Base-by-base conservation (phyloP, 2,113 vertebrate genomes). In the Seriola quinqueradiata region DNA sequence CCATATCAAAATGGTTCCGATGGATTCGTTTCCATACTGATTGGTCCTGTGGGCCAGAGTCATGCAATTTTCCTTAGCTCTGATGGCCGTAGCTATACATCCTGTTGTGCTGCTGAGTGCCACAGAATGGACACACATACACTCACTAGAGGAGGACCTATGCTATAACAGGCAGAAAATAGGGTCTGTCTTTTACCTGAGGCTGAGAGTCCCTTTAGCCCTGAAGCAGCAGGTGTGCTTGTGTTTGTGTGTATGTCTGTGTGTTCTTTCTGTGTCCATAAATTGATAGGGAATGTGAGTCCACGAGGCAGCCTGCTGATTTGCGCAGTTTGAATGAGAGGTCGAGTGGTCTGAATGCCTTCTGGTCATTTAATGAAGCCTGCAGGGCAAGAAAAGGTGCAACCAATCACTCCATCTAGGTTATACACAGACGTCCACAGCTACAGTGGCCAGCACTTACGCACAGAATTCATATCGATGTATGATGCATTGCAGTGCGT, bases 131-230 rank as follows among this genome's bases (percentile, higher is more conserved):
- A 70, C 83, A 70, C 66, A 76, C 38, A 70, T 54, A 75, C 77
- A 70, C 65, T 64, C 67, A 46, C 25, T 25, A 61, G 3, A 67
- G 58, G 68, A 50, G 38, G 44, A 73, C 68, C 68, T 34, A 36
- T 54, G 70, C 68, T 8, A 5, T 92, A 93, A 93, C 90, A 93
- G 89, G 92, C 93, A 90, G 89, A 92, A 92, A 94, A 94, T 94
- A 91, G 84, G 87, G 61, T 92, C 91, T 84, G 81, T 90, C 70
- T 89, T 48, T 86, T 68, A 91, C 80, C 77, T 72, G 34, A 66
- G 77, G 70, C 57, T 70, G 19, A 42, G 71, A 65, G n/a, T 86
- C 50, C 48, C 75, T 85, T 40, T 14, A 74, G 50, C 75, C 70
- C 85, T 58, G 34, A 78, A 90, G 86, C 84, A 71, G 82, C 77